These are phyloP conservation scores for Semaprochilodus insignis DNA, from an alignment of 2,797 vertebrate genomes.

Conservation along the genomic window DNA sequence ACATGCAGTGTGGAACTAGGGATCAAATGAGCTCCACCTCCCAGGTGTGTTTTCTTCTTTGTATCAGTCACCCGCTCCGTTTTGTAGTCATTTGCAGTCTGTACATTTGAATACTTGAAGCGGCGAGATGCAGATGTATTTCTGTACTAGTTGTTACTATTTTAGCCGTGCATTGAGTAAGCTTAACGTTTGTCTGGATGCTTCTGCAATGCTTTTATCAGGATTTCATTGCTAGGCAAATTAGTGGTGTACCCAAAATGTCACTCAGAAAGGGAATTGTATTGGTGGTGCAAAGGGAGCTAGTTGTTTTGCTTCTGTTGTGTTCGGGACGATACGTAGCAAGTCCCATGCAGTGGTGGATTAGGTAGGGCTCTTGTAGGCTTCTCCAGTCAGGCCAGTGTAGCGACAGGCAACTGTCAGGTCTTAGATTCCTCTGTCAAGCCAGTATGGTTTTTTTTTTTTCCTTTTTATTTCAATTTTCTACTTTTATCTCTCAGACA, in stretches of 20 bases:
- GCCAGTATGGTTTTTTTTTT: slow-evolving; percentile 46
- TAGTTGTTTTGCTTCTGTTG: slow-evolving; percentile 61
- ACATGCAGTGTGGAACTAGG: not conserved
- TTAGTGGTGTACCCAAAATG: slow-evolving; percentile 60
- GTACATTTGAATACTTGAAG: slow-evolving; percentile 76
- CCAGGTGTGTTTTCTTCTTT: slow-evolving; percentile 8
- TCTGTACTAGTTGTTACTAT: slow-evolving; percentile 52
- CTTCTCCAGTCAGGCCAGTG: slow-evolving; percentile 46
- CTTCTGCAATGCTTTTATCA: slow-evolving; percentile 11
- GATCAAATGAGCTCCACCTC: not conserved
- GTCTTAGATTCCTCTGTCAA: slow-evolving; percentile 62
- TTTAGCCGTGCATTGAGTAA: slow-evolving; percentile 69
- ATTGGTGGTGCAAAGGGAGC: slow-evolving; percentile 76
- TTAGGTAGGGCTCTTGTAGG: slow-evolving; percentile 27
- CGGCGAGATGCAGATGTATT: slow-evolving; percentile 62
- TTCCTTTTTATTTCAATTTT: slow-evolving; percentile 37
- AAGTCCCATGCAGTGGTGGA: slow-evolving; percentile 63
- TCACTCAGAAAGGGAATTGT: slow-evolving; percentile 77
- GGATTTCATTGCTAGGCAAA: slow-evolving; percentile 53
- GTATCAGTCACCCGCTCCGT: slow-evolving; percentile 31
- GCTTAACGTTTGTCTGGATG: slow-evolving; percentile 62
- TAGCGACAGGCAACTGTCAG: slow-evolving; percentile 38
- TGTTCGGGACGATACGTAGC: slow-evolving; percentile 59
- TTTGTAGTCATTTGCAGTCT: slow-evolving; percentile 64
- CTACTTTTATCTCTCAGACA: slow-evolving; percentile 43